Conservation (phyloP, 2,113 vertebrate species). For the Antigone vipio region DNA sequence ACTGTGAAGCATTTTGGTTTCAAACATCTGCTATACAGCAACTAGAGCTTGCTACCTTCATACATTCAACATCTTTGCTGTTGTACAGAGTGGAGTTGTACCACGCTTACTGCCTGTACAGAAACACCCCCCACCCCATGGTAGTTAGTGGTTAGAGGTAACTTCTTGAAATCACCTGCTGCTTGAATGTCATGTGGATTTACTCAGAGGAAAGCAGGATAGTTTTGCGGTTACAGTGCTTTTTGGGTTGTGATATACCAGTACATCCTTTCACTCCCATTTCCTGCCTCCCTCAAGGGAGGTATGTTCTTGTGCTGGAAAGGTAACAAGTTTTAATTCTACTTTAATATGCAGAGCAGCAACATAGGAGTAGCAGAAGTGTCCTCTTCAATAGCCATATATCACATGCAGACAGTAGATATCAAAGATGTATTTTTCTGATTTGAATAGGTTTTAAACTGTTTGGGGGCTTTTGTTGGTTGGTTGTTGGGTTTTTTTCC, state of each 20-base stretch:
- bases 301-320: neutral
- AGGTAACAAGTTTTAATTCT: neutral
- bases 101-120: neutral
- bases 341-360: neutral
- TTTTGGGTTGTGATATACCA: neutral
- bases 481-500: neutral
- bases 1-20: neutral
- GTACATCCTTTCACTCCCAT: neutral
- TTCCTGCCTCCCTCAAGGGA: neutral
- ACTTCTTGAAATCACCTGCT: neutral
- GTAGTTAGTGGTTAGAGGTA: neutral
- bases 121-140: neutral
- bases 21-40: neutral
- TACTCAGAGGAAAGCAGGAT: neutral
- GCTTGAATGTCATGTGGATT: neutral
- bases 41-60: neutral
- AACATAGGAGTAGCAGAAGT: neutral
- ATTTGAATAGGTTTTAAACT: neutral
- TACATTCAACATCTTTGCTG: neutral
- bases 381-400: neutral
- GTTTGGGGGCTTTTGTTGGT: no score
- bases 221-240: neutral
- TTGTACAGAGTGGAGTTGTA: neutral
- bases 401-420: neutral
- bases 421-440: neutral